These are phyloP conservation scores for Propithecus coquereli DNA, from an alignment of 2,113 vertebrate genomes.

Conservation along the genomic window DNA sequence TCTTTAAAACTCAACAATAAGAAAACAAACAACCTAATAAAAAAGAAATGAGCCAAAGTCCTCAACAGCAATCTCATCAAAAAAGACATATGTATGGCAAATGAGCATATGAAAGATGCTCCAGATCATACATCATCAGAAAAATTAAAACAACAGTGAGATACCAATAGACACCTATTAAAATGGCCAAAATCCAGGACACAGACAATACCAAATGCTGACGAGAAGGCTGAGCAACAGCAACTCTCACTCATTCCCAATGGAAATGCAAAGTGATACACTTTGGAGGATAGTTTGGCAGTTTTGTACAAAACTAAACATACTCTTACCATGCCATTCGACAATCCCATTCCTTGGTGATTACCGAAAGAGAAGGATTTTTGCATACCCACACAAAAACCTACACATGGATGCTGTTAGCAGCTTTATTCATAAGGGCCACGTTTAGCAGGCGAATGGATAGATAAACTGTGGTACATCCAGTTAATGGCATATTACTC, in stretches of 20 bases:
- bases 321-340: background rate
- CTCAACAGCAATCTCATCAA: background rate
- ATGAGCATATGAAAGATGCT: background rate
- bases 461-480: background rate
- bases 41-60: background rate
- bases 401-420: background rate
- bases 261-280: background rate
- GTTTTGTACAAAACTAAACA: background rate
- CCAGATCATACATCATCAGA: background rate
- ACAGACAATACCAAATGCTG: background rate
- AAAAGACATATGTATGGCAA: background rate
- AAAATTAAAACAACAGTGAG: background rate
- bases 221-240: background rate
- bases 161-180: too few species aligned
- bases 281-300: background rate
- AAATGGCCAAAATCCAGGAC: background rate
- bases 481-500: background rate
- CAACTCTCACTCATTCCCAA: background rate
- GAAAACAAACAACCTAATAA: background rate
- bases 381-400: background rate
- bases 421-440: background rate
- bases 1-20: background rate
- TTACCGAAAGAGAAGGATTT: background rate
- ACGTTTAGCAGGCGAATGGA: background rate
- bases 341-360: background rate